Evolutionary conservation across 2,888 invertebrate species (phyloP).

Genomic region (Rotaria socialis): DNA sequence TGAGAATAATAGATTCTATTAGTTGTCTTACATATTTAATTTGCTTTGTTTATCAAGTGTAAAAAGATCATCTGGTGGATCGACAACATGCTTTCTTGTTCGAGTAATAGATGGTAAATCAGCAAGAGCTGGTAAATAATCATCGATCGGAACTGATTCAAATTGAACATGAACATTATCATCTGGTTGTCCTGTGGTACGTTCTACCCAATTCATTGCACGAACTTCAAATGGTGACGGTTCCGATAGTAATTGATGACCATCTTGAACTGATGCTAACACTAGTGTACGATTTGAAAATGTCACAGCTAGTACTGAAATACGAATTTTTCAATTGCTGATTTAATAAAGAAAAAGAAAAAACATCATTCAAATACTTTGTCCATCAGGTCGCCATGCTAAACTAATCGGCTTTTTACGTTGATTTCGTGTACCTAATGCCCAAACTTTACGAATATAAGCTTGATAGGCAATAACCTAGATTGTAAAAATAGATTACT

Average conservation of each 20-base stretch:
- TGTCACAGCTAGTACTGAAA: not conserved
- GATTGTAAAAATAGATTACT: not conserved
- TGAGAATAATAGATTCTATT: not conserved
- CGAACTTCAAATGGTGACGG: conserved; percentile 1
- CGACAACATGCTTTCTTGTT: not conserved
- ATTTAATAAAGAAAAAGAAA: not conserved
- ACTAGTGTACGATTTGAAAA: conserved; percentile 20
- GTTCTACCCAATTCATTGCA: not conserved
- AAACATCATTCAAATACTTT: not conserved
- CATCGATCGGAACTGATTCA: not conserved
- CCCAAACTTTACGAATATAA: conserved; percentile 31
- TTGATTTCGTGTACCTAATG: not conserved
- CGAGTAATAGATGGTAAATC: conserved; percentile 14
- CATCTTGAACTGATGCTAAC: conserved; percentile 36
- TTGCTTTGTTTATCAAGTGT: conserved; percentile 4
- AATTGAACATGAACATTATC: not conserved
- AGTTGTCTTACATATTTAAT: conserved; percentile 22
- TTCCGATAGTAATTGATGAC: not conserved
- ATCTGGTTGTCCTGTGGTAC: not conserved
- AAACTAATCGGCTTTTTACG: not conserved
- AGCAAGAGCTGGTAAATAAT: not conserved
- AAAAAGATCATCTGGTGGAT: conserved; percentile 36
- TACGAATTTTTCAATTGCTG: not conserved
- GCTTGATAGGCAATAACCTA: conserved; percentile 20
- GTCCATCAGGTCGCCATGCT: conserved; percentile 31